phyloP scores from a whole-genome alignment of 2,113 vertebrate genomes.

The Malurus alboscapulatus region DNA sequence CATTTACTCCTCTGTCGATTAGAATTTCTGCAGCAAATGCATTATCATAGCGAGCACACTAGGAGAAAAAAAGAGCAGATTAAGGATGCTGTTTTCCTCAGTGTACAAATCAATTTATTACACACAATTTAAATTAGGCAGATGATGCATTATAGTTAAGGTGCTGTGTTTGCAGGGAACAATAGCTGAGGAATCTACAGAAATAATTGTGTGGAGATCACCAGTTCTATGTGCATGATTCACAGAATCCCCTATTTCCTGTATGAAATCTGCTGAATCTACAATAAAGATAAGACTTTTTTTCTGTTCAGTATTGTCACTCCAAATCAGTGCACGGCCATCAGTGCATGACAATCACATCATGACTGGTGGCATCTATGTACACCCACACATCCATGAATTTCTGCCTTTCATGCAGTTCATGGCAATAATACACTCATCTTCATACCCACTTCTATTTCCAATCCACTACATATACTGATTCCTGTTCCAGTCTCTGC shows the following conservation, averaged over 20 bases:
- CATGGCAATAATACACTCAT: not conserved
- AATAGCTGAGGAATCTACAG: not conserved
- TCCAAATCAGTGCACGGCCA: not conserved
- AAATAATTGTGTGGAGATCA: not conserved
- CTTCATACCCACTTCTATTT: not conserved
- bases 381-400: not conserved
- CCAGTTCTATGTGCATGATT: not conserved
- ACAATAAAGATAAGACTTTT: not conserved
- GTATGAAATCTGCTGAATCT: not conserved
- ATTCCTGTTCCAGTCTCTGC: not conserved
- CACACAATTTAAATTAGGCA: not conserved
- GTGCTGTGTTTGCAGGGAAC: not conserved
- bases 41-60: slow-evolving; percentile 95
- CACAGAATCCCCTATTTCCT: not conserved
- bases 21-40: slow-evolving; percentile 90
- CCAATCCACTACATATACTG: not conserved
- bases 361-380: not conserved
- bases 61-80: slow-evolving; percentile 25
- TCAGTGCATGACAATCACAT: not conserved
- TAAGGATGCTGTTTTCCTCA: not conserved
- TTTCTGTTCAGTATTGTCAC: not conserved
- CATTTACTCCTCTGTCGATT: slow-evolving; percentile 87
- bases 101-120: not conserved
- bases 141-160: not conserved
- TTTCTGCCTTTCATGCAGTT: not conserved